Evolutionary conservation across 2,888 invertebrate species (phyloP).

Genomic region (Eupithecia pulchellata): DNA sequence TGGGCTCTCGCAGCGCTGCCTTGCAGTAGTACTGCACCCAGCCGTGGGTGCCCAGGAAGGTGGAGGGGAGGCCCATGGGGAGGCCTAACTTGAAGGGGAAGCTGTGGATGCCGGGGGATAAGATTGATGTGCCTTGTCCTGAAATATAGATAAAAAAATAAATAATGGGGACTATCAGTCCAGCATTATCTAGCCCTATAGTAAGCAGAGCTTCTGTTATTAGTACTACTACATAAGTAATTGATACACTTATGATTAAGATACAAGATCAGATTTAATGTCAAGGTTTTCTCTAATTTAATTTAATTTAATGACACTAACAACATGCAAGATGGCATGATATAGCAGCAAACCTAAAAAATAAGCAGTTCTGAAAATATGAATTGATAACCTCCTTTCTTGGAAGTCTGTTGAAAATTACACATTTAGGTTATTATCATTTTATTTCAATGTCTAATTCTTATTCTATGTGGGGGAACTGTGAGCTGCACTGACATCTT

Average conservation of each 20-base stretch:
- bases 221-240: not conserved
- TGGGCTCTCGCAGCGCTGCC: conserved; percentile 94
- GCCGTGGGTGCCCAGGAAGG: conserved; percentile 96
- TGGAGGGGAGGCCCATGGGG: conserved; percentile 95
- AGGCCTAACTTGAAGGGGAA: conserved; percentile 97
- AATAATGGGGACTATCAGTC: not conserved
- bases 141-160: conserved; percentile 34
- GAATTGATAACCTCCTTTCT: no score
- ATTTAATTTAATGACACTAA: not conserved
- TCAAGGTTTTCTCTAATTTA: not conserved
- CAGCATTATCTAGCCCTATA: not conserved
- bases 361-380: no score
- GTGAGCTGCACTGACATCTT: no score
- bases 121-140: conserved; percentile 92
- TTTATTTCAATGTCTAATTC: no score
- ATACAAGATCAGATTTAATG: not conserved
- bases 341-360: not conserved
- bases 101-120: conserved; percentile 97
- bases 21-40: conserved; percentile 98
- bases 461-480: no score
- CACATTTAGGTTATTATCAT: no score
- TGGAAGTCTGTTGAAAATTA: no score
- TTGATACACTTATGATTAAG: no score
- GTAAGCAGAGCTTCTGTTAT: not conserved
- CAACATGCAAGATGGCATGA: not conserved